A percentile compares a stretch with the other conserved stretches of the same genome.
Conservation (phyloP, 2,113 vertebrate species). For the Bubo scandiacus region DNA sequence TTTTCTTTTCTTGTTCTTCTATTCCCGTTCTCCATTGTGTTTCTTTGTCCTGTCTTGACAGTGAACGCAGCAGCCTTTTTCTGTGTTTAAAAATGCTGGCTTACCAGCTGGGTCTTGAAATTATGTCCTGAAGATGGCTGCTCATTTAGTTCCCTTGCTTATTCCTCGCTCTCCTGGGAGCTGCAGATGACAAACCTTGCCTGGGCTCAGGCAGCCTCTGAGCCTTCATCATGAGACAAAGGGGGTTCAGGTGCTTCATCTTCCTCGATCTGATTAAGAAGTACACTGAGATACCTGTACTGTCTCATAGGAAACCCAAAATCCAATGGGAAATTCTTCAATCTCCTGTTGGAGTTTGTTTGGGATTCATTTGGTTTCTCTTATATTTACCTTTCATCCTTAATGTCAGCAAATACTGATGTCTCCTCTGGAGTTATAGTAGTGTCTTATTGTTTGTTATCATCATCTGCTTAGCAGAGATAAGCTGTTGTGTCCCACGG, state of each 20-base stretch:
- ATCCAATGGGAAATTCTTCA: not conserved
- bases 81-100: not conserved
- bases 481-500: slow-evolving; percentile 27
- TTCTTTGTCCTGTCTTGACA: slow-evolving; percentile 3
- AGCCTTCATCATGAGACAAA: not conserved
- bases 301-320: not conserved
- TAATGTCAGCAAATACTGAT: not conserved
- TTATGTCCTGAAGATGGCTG: not conserved
- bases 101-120: not conserved
- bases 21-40: not conserved
- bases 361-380: not conserved
- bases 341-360: not conserved
- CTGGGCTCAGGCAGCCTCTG: not conserved
- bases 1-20: not conserved
- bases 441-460: not conserved
- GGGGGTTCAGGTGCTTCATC: not conserved
- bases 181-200: not conserved
- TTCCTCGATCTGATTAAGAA: not conserved
- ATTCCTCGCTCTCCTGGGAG: not conserved
- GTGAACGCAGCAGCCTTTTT: not conserved
- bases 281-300: not conserved
- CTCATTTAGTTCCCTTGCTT: not conserved
- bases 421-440: not conserved
- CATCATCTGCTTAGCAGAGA: not conserved
- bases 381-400: not conserved